These are phyloP conservation scores for Odocoileus hemionus DNA, from an alignment of 2,113 vertebrate species.

Conservation along the genomic window DNA sequence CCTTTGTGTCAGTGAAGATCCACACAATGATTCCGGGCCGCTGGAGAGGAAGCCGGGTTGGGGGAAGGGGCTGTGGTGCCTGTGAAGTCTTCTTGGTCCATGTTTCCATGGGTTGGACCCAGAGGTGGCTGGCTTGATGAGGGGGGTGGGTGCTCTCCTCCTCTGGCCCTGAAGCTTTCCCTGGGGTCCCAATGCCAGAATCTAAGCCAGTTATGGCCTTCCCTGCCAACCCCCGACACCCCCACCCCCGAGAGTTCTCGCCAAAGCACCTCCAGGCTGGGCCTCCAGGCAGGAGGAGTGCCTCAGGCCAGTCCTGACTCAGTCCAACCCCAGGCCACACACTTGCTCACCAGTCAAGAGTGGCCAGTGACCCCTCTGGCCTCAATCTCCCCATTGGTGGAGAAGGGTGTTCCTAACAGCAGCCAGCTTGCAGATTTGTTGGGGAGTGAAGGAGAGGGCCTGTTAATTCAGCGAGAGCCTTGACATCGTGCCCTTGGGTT, in stretches of 20 bases:
- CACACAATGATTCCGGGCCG: accelerated
- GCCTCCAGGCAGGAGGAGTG: neutral
- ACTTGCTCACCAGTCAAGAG: neutral
- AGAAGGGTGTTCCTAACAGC: neutral
- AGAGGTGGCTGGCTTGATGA: neutral
- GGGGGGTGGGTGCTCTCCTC: accelerated
- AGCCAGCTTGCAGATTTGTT: neutral
- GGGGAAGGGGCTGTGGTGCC: neutral
- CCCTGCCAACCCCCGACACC: accelerated
- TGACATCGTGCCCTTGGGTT: accelerated
- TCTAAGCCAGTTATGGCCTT: neutral
- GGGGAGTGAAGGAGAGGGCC: neutral
- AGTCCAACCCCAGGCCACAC: neutral
- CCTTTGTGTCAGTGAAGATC: neutral
- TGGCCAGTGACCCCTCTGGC: neutral
- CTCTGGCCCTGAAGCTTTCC: neutral
- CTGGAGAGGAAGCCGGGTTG: too few relatives aligned
- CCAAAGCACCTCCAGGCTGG: accelerated
- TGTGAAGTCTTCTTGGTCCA: neutral
- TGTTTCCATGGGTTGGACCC: neutral
- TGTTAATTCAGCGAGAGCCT: accelerated
- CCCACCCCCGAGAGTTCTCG: accelerated
- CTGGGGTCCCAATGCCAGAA: neutral
- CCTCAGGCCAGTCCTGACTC: neutral
- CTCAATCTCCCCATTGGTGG: neutral